phyloP scores from a whole-genome alignment of 2,797 vertebrate genomes.

The Staurois parvus region DNA sequence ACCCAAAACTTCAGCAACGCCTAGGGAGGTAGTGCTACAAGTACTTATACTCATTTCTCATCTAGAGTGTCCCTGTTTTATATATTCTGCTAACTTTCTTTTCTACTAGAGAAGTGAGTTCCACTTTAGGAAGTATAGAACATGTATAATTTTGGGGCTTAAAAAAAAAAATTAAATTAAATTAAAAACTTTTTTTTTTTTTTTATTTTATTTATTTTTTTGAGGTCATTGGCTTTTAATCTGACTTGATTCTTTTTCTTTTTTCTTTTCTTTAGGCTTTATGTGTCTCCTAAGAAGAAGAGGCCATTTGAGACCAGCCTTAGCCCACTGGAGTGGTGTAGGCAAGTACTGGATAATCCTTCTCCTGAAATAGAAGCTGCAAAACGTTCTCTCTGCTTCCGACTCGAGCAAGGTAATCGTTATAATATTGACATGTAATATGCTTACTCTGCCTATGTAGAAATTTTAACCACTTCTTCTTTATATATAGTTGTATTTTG shows the following conservation, averaged over 20 bases:
- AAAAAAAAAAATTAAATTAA: no score
- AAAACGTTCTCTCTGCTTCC: constrained; percentile 90
- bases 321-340: constrained; percentile 94
- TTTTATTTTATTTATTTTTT: neutral
- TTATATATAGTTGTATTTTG: no score
- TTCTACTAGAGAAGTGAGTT: no score
- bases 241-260: neutral
- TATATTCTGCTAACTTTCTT: no score
- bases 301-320: constrained; percentile 74
- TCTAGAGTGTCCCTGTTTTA: no score
- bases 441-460: neutral
- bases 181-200: neutral
- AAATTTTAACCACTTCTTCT: no score
- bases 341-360: constrained; percentile 91
- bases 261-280: constrained; percentile 82
- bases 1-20: no score
- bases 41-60: no score
- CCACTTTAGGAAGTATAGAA: no score
- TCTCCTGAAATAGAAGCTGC: constrained; percentile 93
- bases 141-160: neutral
- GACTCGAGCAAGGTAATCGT: constrained; percentile 93
- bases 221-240: neutral
- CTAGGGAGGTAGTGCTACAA: no score
- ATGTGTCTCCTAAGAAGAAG: constrained; percentile 82
- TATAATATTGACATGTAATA: constrained; percentile 2